Percentiles rank a stretch among this genome's conserved stretches.
phyloP scores from a whole-genome alignment of 2,888 invertebrate genomes.

The Dryobotodes eremita region DNA sequence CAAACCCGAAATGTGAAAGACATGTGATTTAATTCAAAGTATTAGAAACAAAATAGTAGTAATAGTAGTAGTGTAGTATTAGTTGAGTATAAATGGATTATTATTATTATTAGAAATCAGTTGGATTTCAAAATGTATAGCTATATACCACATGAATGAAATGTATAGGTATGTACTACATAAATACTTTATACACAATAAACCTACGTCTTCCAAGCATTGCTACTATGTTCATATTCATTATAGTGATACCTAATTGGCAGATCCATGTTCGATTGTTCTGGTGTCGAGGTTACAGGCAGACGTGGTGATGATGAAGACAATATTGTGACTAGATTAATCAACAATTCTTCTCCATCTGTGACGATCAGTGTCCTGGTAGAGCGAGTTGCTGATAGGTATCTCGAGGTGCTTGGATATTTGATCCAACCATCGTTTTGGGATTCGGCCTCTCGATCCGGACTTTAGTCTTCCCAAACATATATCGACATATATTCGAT shows the following conservation, averaged over 20 bases:
- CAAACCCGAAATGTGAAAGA: constrained; percentile 11
- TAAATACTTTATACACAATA: background rate
- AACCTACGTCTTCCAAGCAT: background rate
- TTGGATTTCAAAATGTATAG: background rate
- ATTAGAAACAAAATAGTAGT: no score
- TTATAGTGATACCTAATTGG: background rate
- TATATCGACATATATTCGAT: background rate
- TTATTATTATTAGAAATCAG: no score
- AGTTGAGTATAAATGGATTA: no score
- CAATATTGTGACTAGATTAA: background rate
- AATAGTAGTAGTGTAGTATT: no score
- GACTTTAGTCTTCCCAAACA: background rate
- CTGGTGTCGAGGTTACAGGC: no score
- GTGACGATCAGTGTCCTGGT: background rate
- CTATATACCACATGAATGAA: background rate
- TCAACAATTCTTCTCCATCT: background rate
- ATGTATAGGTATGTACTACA: background rate
- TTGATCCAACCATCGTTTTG: background rate
- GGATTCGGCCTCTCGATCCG: background rate
- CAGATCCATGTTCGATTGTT: background rate
- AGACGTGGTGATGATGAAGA: background rate
- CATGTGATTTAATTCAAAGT: background rate
- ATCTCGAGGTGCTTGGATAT: background rate
- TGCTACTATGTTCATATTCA: background rate
- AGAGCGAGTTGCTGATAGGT: background rate